phyloP scores from a whole-genome alignment of 2,113 vertebrate species.

The Heliornis fulica region DNA sequence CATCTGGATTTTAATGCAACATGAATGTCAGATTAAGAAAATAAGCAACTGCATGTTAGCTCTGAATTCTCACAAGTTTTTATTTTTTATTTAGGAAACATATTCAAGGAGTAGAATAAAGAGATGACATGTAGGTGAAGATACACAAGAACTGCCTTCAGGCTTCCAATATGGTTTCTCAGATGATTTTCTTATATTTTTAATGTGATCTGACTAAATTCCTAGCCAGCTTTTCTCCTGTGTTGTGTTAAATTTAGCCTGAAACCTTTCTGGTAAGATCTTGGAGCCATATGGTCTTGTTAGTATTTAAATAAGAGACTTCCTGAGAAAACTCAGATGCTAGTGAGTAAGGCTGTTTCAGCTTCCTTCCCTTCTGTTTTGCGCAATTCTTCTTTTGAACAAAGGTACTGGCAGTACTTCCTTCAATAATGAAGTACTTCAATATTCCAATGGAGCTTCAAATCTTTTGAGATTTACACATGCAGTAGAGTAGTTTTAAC shows the following conservation, averaged over 20 bases:
- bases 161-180: background rate
- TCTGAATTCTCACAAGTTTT: background rate
- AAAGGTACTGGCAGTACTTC: background rate
- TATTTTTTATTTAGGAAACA: background rate
- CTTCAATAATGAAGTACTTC: background rate
- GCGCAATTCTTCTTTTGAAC: background rate
- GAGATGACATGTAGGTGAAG: background rate
- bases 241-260: slow-evolving; percentile 8
- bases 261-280: background rate
- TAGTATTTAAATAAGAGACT: slow-evolving; percentile 8
- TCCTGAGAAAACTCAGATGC: background rate
- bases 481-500: background rate
- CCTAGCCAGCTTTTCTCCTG: background rate
- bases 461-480: background rate
- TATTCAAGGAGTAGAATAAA: background rate
- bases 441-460: background rate
- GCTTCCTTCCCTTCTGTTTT: background rate
- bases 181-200: background rate
- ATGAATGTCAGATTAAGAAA: background rate
- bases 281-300: slow-evolving; percentile 11
- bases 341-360: background rate
- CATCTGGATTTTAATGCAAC: background rate
- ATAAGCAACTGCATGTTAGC: background rate
- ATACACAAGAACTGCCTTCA: background rate
- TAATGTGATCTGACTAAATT: background rate